Conservation (phyloP, 1,140 invertebrate genomes). For the Lethrus apterus region DNA sequence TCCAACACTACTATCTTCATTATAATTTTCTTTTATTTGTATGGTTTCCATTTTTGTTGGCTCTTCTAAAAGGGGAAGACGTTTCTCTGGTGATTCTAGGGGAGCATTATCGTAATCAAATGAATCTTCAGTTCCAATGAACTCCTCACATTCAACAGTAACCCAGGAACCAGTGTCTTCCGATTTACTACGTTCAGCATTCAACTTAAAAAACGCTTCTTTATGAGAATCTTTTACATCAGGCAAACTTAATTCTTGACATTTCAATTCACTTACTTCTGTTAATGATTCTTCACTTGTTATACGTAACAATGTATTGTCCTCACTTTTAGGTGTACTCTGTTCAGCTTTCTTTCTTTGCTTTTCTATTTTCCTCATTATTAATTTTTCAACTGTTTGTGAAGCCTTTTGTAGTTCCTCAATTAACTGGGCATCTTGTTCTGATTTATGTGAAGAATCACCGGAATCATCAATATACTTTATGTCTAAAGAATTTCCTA, state of each 20-base stretch:
- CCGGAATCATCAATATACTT: constrained; percentile 40
- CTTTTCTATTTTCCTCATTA: constrained; percentile 36
- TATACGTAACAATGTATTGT: constrained; percentile 42
- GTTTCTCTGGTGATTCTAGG: constrained; percentile 37
- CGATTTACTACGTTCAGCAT: constrained; percentile 46
- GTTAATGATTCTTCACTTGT: constrained; percentile 58
- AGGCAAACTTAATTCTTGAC: constrained; percentile 32
- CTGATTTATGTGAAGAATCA: constrained; percentile 38
- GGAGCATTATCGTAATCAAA: constrained; percentile 41
- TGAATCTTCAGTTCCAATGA: constrained; percentile 46
- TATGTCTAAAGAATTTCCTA: constrained; percentile 39
- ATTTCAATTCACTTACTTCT: constrained; percentile 51
- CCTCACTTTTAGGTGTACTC: constrained; percentile 37
- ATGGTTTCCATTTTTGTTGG: constrained; percentile 25
- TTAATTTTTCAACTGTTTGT: constrained; percentile 32
- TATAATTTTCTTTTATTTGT: constrained; percentile 20
- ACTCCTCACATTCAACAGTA: constrained; percentile 55
- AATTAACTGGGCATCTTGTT: constrained; percentile 35
- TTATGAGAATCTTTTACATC: constrained; percentile 38
- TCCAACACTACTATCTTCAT: not conserved
- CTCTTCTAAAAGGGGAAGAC: too few relatives aligned
- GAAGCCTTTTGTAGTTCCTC: constrained; percentile 36
- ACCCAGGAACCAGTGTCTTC: constrained; percentile 56
- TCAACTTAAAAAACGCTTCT: constrained; percentile 41
- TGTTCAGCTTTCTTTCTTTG: constrained; percentile 37